Percentiles rank a stretch among this genome's conserved stretches.
These are phyloP conservation scores for Drosophila neutralis DNA, from an alignment of 2,888 invertebrate species.

Conservation along the genomic window DNA sequence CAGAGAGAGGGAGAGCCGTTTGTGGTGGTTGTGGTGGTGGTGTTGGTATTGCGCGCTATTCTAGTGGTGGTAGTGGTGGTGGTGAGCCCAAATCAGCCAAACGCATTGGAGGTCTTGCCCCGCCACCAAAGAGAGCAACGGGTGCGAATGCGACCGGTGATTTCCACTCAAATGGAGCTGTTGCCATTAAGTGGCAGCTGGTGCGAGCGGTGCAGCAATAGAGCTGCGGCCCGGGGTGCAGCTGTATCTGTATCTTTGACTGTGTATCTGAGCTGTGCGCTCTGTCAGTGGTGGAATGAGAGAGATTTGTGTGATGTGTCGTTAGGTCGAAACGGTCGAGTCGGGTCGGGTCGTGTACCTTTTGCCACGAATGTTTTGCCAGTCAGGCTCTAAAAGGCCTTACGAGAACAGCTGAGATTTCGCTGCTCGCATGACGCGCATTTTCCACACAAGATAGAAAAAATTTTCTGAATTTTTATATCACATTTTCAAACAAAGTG, in stretches of 20 bases:
- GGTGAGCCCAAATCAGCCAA: constrained; percentile 73
- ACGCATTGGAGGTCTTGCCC: constrained; percentile 84
- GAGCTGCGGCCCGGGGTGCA: constrained; percentile 35
- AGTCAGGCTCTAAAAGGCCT: constrained; percentile 86
- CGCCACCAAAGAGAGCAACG: constrained; percentile 62
- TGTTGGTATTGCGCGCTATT: constrained; percentile 19
- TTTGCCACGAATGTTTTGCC: constrained; percentile 86
- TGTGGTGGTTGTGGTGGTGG: constrained; percentile 32
- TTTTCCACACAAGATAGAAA: constrained; percentile 69
- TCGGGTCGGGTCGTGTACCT: constrained; percentile 86
- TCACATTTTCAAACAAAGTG: constrained; percentile 46
- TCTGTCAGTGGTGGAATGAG: constrained; percentile 81
- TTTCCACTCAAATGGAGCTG: constrained; percentile 63
- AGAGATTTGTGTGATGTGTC: constrained; percentile 85
- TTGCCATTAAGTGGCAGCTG: constrained; percentile 14
- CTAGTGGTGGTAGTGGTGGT: constrained; percentile 35
- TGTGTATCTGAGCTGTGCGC: constrained; percentile 37
- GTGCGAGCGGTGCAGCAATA: constrained; percentile 62
- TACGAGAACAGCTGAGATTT: constrained; percentile 85
- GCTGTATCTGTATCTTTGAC: constrained; percentile 35
- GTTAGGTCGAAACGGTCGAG: constrained; percentile 86
- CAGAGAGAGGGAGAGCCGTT: constrained; percentile 37
- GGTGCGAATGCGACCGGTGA: constrained; percentile 60
- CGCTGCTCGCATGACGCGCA: constrained; percentile 84
- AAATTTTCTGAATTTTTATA: constrained; percentile 51